A percentile compares a stretch with the other conserved stretches of the same genome.
Evolutionary conservation across 1,140 invertebrate species (phyloP).

Genomic region (Drosophila mauritiana): DNA sequence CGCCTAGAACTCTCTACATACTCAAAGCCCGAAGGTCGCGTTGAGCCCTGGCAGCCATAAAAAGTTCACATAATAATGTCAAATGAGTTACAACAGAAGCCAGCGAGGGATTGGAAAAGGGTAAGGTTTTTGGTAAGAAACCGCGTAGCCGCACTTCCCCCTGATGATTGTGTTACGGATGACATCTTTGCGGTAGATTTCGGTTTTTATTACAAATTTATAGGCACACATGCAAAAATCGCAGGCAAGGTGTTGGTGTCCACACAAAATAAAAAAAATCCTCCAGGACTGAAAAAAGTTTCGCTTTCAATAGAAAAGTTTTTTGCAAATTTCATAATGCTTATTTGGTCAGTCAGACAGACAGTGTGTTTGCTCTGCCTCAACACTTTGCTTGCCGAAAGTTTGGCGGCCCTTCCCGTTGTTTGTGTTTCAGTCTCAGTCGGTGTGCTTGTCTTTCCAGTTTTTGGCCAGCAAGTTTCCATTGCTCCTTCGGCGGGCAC

Average conservation of each 20-base stretch:
- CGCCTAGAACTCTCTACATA: conserved; percentile 53
- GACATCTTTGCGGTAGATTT: conserved; percentile 70
- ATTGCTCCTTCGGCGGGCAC: conserved; percentile 57
- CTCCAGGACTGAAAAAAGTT: conserved; percentile 24
- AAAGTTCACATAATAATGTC: conserved; percentile 83
- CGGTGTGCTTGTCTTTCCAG: conserved; percentile 72
- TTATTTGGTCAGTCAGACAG: conserved; percentile 57
- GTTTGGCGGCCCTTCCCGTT: conserved; percentile 31
- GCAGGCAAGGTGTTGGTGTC: conserved; percentile 25
- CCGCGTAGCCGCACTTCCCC: conserved; percentile 31
- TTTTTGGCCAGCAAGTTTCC: conserved; percentile 79
- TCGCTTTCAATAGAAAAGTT: conserved; percentile 68
- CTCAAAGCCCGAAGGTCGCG: conserved; percentile 42
- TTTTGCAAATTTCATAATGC: conserved; percentile 80
- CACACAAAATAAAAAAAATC: conserved; percentile 28
- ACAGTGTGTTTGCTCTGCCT: conserved; percentile 52
- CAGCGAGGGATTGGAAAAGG: conserved; percentile 17
- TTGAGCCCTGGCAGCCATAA: conserved; percentile 77
- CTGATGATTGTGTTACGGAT: conserved; percentile 76
- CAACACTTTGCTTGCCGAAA: conserved; percentile 69
- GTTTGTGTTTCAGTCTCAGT: conserved; percentile 41
- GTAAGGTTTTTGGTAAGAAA: conserved; percentile 13
- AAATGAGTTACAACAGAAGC: conserved; percentile 82
- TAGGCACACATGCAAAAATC: conserved; percentile 83
- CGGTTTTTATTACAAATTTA: conserved; percentile 84